These are phyloP conservation scores for Phrixothrix hirtus DNA, from an alignment of 2,888 invertebrate genomes.

Conservation along the genomic window DNA sequence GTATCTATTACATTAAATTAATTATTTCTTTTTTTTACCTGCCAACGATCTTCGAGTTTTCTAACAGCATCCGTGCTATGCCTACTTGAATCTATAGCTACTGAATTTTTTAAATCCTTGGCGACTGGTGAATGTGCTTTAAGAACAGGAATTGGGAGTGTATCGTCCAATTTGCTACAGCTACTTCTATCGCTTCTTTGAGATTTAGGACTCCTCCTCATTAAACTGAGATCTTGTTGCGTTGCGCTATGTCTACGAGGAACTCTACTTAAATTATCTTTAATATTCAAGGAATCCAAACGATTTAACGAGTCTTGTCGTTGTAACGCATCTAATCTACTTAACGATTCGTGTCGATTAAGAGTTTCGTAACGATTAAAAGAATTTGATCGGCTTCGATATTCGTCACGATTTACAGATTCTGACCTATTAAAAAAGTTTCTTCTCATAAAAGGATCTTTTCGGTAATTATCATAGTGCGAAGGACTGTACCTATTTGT, in stretches of 20 bases:
- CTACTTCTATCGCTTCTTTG: conserved; percentile 60
- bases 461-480: conserved; percentile 19
- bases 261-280: conserved; percentile 59
- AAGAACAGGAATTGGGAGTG: conserved; percentile 66
- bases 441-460: conserved; percentile 17
- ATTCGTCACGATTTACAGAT: conserved; percentile 26
- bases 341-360: conserved; percentile 55
- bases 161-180: conserved; percentile 59
- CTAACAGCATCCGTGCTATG: conserved; percentile 47
- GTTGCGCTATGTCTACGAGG: conserved; percentile 60
- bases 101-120: conserved; percentile 52
- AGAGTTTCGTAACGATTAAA: conserved; percentile 52
- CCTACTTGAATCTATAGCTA: conserved; percentile 51
- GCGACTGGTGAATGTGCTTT: conserved; percentile 58
- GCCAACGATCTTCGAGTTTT: conserved; percentile 59
- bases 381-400: conserved; percentile 26
- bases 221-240: conserved; percentile 60
- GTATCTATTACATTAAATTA: conserved; percentile 7
- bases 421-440: conserved; percentile 27
- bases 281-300: conserved; percentile 61
- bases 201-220: conserved; percentile 59
- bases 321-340: conserved; percentile 58
- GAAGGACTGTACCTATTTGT: conserved; percentile 40
- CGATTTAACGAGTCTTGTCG: conserved; percentile 59
- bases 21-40: conserved; percentile 46